Base-by-base conservation (phyloP, 2,888 invertebrate species). In the Drosophila mettleri region DNA sequence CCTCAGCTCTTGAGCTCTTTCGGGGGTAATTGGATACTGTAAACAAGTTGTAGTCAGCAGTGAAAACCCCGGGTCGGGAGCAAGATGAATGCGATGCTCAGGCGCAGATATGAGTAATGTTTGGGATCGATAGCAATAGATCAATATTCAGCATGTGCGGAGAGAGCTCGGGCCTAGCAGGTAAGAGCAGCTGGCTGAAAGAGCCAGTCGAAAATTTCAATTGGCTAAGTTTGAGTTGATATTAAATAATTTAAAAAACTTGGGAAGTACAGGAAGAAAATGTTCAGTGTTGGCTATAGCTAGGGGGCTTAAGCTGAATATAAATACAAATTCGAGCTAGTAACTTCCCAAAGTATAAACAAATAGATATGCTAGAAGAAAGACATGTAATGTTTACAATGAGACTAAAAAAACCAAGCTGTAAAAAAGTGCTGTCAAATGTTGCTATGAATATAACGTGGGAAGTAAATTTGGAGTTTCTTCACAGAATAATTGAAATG, bases 21-120 rank as follows among this genome's bases (percentile, higher is more conserved):
- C 63, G 65, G 70, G 75, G 81, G 83, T 84, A 88, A 84, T 84
- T 86, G 86, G 83, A 88, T 88, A 84, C 86, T 86, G 80, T 82
- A 87, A 79, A 82, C 86, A 79, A 85, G 73, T 76, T 79, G 75
- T 62, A 80, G 69, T 36, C 69, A 41, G 53, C 57, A 39, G 43
- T 45, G 54, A 45, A 61, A 71, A 57, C 45, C 45, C 72, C 52
- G 39, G 51, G 9, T 41, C 48, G 20, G 49, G 22, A 55, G 18
- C 71, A 80, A 76, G 80, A 82, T 67, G 57, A 68, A 68, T 55
- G 69, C 51, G 63, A 60, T 74, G 80, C 60, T 65, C 48, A 62
- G 58, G 81, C 81, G 86, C 46, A 79, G 80, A 87, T 79, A 87
- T 85, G 73, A 86, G 67, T 75, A 68, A 82, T 87, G 80, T 48